These are phyloP conservation scores for Anastrepha obliqua DNA, from an alignment of 1,140 invertebrate species.

Conservation along the genomic window DNA sequence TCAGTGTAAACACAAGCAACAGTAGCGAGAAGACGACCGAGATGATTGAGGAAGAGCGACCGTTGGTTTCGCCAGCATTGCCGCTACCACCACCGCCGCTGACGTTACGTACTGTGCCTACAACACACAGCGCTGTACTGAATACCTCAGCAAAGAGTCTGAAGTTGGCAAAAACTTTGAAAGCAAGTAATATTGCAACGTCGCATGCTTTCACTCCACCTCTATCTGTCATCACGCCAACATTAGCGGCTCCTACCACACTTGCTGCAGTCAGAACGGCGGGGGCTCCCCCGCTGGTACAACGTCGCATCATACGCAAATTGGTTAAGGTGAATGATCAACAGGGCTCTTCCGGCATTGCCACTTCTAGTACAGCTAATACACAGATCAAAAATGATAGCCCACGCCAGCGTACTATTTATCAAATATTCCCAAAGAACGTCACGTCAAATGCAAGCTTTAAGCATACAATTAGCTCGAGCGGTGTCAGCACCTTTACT, in stretches of 20 bases:
- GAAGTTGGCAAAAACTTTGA: background rate
- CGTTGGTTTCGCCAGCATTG: background rate
- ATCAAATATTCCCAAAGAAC: background rate
- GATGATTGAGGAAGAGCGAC: background rate
- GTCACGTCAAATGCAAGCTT: background rate
- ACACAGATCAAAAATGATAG: background rate
- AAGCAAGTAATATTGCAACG: background rate
- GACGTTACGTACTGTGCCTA: background rate
- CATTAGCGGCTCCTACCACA: background rate
- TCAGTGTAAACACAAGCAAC: background rate
- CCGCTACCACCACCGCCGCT: background rate
- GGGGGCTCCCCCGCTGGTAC: background rate
- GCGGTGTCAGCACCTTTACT: background rate
- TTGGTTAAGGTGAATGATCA: conserved; percentile 32
- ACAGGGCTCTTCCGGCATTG: background rate
- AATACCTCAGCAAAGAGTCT: background rate
- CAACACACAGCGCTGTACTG: background rate
- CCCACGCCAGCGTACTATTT: background rate
- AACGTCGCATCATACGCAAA: conserved; percentile 17
- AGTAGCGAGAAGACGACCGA: background rate
- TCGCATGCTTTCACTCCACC: background rate
- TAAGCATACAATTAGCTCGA: background rate
- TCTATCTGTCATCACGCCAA: background rate
- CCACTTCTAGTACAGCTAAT: background rate
- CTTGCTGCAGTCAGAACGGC: background rate